These are phyloP conservation scores for Enteromius fasciolatus DNA, from an alignment of 2,797 vertebrate species.

Conservation along the genomic window DNA sequence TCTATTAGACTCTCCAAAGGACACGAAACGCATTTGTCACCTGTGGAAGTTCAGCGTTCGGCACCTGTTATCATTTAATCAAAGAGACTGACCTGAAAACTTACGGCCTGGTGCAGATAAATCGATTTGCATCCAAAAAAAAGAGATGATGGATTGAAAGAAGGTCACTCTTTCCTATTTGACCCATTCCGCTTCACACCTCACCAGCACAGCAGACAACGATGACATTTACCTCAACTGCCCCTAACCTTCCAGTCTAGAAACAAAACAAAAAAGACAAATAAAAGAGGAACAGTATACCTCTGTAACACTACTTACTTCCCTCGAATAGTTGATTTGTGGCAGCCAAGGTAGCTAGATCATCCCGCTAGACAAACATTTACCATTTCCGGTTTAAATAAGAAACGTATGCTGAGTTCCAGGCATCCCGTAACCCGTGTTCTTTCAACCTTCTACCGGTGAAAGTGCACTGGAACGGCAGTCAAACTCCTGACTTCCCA, in stretches of 20 bases:
- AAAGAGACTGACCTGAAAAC: constrained; percentile 13
- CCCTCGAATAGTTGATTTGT: not conserved
- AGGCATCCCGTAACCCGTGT: too few relatives aligned
- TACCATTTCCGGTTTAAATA: not conserved
- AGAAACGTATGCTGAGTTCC: not conserved
- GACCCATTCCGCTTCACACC: constrained; percentile 66
- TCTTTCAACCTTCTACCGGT: too few relatives aligned
- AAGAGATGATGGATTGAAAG: constrained; percentile 24
- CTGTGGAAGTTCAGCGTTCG: constrained; percentile 16
- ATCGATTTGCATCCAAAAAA: constrained; percentile 33
- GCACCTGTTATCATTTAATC: constrained; percentile 38
- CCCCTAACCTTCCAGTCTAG: constrained; percentile 60
- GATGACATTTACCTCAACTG: constrained; percentile 70
- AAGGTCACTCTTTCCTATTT: constrained; percentile 65
- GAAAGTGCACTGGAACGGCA: too few relatives aligned
- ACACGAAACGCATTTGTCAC: constrained; percentile 42
- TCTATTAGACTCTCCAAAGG: constrained; percentile 12
- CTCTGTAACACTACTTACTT: not conserved
- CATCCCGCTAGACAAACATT: not conserved
- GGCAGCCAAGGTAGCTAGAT: not conserved
- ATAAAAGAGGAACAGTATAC: constrained; percentile 29
- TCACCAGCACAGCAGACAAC: constrained; percentile 59
- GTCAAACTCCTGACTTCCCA: too few relatives aligned
- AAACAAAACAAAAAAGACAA: constrained; percentile 35
- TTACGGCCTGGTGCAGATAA: not conserved